Evolutionary conservation across 2,888 invertebrate genomes (phyloP), one percentile per base, ranked within the genome.

Genomic region (Glaucopsyche alexis): DNA sequence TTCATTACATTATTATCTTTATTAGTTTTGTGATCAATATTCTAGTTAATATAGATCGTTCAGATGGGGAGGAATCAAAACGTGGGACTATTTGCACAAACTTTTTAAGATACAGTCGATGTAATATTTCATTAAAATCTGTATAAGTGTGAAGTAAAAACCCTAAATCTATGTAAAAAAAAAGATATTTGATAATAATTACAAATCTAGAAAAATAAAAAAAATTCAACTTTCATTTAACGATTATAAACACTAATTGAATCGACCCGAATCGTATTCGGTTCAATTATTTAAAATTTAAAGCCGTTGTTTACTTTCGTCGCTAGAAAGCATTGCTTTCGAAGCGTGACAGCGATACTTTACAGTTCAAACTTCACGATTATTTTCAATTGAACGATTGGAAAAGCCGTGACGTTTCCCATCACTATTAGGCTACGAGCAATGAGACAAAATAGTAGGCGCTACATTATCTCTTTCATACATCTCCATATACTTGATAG

Each of bases 281-380:
- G 69, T 69, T 69, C 69, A 69, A 69, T 69, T 69, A 49, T 47
- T 60, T 47, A 69, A 65, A 80, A 84, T 84, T 83, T 81, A 84
- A 83, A 81, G 80, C 80, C 79, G 85, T 87, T 85, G 84, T 85
- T 84, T 82, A 86, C 87, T 81, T 85, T 86, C 84, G 83, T 79
- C 79, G 77, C 81, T 85, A 87, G 88, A 90, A 89, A 91, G 89
- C 84, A 82, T 80, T 80, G 81, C 88, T 89, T 89, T 90, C 89
- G 84, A 86, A 82, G 78, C 80, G 83, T 81, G 80, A 81, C 79
- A 78, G 80, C 81, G 83, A 85, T 82, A 73, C 11, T 13, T 60
- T 19, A 49, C 66, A 73, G 71, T 70, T 74, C 73, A 70, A 75
- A 74, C 74, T 74, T 75, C 66, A 72, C 75, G 75, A 74, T 75